A percentile compares a stretch with the other conserved stretches of the same genome.
phyloP scores from a whole-genome alignment of 2,797 vertebrate genomes.

The Poeciliopsis presidionis region DNA sequence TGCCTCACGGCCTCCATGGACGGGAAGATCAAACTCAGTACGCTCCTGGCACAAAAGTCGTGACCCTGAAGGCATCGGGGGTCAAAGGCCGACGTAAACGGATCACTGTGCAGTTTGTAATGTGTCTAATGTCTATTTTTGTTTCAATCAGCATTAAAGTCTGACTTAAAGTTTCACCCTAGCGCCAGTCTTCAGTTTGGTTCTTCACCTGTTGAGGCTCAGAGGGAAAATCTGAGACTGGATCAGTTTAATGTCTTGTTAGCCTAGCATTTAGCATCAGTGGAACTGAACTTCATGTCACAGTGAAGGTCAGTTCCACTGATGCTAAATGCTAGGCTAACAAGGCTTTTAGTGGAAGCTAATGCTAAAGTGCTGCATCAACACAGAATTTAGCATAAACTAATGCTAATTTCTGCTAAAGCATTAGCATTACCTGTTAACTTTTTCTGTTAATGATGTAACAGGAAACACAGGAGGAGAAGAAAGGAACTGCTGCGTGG shows the following conservation, averaged over 20 bases:
- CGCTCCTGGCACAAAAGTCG: slow-evolving; percentile 92
- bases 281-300: no score
- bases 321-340: no score
- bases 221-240: not conserved
- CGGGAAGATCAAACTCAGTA: slow-evolving; percentile 95
- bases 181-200: slow-evolving; percentile 9
- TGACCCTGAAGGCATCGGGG: slow-evolving; percentile 33
- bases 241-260: not conserved
- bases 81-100: not conserved
- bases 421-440: no score
- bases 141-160: slow-evolving; percentile 39
- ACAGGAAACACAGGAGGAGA: no score
- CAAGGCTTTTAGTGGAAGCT: no score
- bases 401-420: no score
- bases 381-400: no score
- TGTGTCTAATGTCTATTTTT: not conserved
- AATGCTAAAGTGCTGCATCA: no score
- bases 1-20: slow-evolving; percentile 98
- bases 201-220: not conserved
- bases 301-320: no score
- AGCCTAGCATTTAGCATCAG: no score
- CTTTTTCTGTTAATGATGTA: no score
- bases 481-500: no score
- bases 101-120: not conserved
- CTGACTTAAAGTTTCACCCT: not conserved